These are phyloP conservation scores for Bovichtus variegatus DNA, from an alignment of 2,797 vertebrate genomes.

Conservation along the genomic window DNA sequence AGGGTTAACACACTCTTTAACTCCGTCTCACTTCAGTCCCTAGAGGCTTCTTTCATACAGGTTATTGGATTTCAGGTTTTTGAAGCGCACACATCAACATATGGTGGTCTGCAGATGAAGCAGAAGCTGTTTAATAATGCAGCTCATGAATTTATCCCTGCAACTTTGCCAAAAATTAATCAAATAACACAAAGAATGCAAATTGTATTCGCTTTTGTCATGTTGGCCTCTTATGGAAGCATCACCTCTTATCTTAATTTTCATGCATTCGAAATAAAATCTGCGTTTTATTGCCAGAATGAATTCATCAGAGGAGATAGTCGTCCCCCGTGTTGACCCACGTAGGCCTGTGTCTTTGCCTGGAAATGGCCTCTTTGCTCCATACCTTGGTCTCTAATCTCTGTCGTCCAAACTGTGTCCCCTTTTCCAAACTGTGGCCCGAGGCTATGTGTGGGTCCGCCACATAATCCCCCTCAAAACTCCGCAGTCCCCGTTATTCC, in stretches of 20 bases:
- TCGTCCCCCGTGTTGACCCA: slow-evolving; percentile 41
- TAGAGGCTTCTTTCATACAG: slow-evolving; percentile 61
- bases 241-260: slow-evolving; percentile 46
- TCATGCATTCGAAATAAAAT: slow-evolving; percentile 32
- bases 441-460: slow-evolving; percentile 73
- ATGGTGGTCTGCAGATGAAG: slow-evolving; percentile 38
- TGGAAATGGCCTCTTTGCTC: slow-evolving; percentile 55
- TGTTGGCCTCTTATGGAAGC: slow-evolving; percentile 9
- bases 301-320: slow-evolving; percentile 24
- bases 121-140: slow-evolving; percentile 53
- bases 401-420: slow-evolving; percentile 75
- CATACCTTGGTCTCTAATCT: slow-evolving; percentile 80
- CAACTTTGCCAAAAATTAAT: slow-evolving; percentile 54
- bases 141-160: slow-evolving; percentile 53
- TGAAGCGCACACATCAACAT: slow-evolving; percentile 50
- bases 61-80: slow-evolving; percentile 56
- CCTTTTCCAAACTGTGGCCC: slow-evolving; percentile 77
- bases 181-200: slow-evolving; percentile 45
- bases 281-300: slow-evolving; percentile 28
- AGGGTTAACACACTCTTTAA: slow-evolving; percentile 64
- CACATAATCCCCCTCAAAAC: slow-evolving; percentile 79
- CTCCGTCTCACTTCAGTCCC: slow-evolving; percentile 39
- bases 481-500: slow-evolving; percentile 68
- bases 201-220: slow-evolving; percentile 16
- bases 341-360: slow-evolving; percentile 32